Conservation (phyloP, 2,888 invertebrate species). For the Drosophila austrosaltans region DNA sequence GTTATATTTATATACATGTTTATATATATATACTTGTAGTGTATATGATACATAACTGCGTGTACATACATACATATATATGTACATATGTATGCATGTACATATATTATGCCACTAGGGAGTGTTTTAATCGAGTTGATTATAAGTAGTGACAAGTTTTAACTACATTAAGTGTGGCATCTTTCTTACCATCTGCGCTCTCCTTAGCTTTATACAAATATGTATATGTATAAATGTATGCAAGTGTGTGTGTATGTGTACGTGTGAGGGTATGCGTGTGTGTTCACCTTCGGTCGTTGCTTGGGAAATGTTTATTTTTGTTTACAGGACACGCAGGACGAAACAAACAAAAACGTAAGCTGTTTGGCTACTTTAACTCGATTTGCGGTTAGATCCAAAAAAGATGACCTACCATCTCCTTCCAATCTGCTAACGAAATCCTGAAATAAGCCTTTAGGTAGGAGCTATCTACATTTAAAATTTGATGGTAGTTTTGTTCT, state of each 20-base stretch:
- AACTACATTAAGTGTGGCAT: conserved; percentile 67
- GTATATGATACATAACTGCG: neutral
- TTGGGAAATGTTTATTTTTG: conserved; percentile 28
- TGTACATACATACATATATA: neutral
- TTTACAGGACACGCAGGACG: conserved; percentile 19
- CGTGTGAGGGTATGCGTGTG: neutral
- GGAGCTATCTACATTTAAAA: conserved; percentile 35
- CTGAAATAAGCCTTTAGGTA: conserved; percentile 32
- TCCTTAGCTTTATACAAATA: neutral
- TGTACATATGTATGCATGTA: neutral
- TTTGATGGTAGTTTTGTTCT: conserved; percentile 23
- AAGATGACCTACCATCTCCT: conserved; percentile 24
- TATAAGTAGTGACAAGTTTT: conserved; percentile 70
- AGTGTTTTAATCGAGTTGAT: conserved; percentile 69
- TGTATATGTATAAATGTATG: neutral
- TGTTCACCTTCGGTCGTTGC: neutral
- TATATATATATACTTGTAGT: neutral
- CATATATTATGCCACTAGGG: conserved; percentile 24
- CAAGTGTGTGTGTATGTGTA: neutral
- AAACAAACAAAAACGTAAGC: conserved; percentile 9
- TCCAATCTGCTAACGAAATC: no score
- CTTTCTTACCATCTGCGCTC: conserved; percentile 5
- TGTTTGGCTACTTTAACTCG: conserved; percentile 46
- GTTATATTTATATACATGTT: neutral
- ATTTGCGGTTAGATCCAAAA: conserved; percentile 53